phyloP scores from a whole-genome alignment of 2,888 invertebrate species.

The Ophion ventricosus region DNA sequence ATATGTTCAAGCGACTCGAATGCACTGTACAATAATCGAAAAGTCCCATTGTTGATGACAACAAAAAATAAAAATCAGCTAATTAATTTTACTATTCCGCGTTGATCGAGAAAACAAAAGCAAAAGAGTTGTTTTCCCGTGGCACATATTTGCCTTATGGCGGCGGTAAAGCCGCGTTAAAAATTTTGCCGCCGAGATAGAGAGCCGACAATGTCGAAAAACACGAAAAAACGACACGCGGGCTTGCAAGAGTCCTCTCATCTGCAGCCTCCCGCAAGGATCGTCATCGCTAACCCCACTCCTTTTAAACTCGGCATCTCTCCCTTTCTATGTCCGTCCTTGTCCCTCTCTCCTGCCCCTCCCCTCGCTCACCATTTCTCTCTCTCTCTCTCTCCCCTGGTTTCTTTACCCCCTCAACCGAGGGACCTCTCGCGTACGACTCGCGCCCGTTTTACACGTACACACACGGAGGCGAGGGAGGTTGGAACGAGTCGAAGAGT shows the following conservation, averaged over 20 bases:
- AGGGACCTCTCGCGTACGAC: constrained; percentile 72
- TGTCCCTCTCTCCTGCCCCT: constrained; percentile 38
- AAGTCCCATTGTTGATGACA: not conserved
- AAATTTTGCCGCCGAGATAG: constrained; percentile 58
- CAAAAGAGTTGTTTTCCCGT: not conserved
- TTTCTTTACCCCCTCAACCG: constrained; percentile 46
- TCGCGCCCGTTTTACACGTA: constrained; percentile 77
- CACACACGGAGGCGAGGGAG: constrained; percentile 81
- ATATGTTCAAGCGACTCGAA: too few relatives aligned
- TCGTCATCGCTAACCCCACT: constrained; percentile 79
- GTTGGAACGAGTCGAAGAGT: constrained; percentile 79
- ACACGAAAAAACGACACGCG: constrained; percentile 72
- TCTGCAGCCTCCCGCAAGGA: constrained; percentile 81
- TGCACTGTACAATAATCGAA: too few relatives aligned
- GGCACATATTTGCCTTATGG: not conserved
- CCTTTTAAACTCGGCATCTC: constrained; percentile 31
- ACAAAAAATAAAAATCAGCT: not conserved
- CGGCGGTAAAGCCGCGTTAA: not conserved
- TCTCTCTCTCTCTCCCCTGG: constrained; percentile 16
- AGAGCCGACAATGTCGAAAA: constrained; percentile 54
- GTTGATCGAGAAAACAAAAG: not conserved
- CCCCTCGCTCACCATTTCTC: constrained; percentile 46
- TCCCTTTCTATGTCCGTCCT: constrained; percentile 25
- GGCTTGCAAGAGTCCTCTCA: constrained; percentile 64
- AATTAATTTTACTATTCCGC: not conserved